Base-by-base conservation (phyloP, 2,888 invertebrate species). In the Listrodromus nycthemerus region DNA sequence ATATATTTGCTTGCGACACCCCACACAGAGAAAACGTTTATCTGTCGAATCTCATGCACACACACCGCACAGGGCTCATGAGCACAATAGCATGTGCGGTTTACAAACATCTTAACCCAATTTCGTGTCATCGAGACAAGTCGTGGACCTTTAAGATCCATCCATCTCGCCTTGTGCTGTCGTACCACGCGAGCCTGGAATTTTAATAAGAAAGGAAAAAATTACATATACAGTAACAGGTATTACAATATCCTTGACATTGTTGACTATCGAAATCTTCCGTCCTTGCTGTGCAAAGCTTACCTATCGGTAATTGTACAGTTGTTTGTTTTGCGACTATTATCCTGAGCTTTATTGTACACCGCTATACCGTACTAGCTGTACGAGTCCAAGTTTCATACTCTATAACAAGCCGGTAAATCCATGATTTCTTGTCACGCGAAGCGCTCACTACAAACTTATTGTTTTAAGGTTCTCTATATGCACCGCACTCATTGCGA, bases 71-170 rank as follows among this genome's bases (percentile, higher is more conserved):
- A 63, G 75, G 61, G 71, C 75, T 75, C 66, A 81, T 67, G 78
- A 79, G 81, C 84, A 79, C 84, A 84, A 81, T 67, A 79, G 81
- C 81, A 79, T 79, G 78, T 78, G 71, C 81, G 84, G 69, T 81
- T 84, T 74, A 75, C 74, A 65, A 63, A 81, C 80, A 80, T 30
- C 77, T 48, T 48, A 50, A 74, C 65, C 58, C 69, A 81, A 78
- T 84, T 84, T 84, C 81, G 84, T 84, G 84, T 81, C 84, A 81
- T 84, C 81, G 27, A 16, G n/a, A 61, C 61, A 61, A 61, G 16
- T 0, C 30, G 61, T 61, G 61, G 30, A 30, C 16, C 6, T 30
- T 30, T 1, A 30, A 61, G 30, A 52, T 52, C 7, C 67, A 45
- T 55, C 58, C 21, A 52, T 24, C 21, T 33, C 50, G 50, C n/a